phyloP scores from a whole-genome alignment of 37 sponge, comb jelly and placozoan species.

The Agelas oroides region DNA sequence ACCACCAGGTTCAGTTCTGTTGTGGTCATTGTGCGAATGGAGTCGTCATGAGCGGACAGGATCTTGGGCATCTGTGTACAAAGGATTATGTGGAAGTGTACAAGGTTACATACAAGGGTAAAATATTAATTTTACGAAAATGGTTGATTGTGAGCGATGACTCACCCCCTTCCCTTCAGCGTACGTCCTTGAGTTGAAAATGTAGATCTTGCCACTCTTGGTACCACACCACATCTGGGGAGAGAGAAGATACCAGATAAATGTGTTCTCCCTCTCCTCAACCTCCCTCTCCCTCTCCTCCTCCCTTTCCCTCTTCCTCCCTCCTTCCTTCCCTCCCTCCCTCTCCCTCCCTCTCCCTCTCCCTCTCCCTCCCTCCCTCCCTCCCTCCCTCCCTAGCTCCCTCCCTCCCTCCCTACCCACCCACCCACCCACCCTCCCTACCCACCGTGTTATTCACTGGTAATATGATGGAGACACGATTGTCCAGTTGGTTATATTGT shows the following conservation, averaged over 20 bases:
- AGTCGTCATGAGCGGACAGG: slow-evolving; percentile 74
- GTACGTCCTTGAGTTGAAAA: slow-evolving; percentile 50
- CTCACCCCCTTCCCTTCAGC: slow-evolving; percentile 30
- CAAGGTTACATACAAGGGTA: not conserved
- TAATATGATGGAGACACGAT: slow-evolving; percentile 71
- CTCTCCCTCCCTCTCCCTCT: too few species aligned
- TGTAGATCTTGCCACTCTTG: slow-evolving; percentile 77
- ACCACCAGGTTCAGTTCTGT: slow-evolving; percentile 52
- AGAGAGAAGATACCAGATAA: too few species aligned
- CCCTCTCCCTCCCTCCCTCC: too few species aligned
- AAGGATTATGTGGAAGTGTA: not conserved
- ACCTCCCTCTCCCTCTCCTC: too few species aligned
- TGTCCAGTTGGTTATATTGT: slow-evolving; percentile 33
- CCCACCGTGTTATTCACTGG: slow-evolving; percentile 63
- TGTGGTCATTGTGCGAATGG: slow-evolving; percentile 71
- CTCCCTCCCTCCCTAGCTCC: too few species aligned
- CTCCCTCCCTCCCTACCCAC: too few species aligned
- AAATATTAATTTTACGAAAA: too few species aligned
- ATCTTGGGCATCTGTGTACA: slow-evolving; percentile 46
- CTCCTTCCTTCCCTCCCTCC: too few species aligned
- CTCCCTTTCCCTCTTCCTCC: not conserved
- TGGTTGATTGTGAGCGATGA: too few species aligned
- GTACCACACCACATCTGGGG: slow-evolving; percentile 87
- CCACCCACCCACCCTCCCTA: not conserved
- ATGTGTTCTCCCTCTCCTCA: too few species aligned